Evolutionary conservation across 1,140 invertebrate species (phyloP).

Genomic region (roundworm (Caenorhabditis elegans)): DNA sequence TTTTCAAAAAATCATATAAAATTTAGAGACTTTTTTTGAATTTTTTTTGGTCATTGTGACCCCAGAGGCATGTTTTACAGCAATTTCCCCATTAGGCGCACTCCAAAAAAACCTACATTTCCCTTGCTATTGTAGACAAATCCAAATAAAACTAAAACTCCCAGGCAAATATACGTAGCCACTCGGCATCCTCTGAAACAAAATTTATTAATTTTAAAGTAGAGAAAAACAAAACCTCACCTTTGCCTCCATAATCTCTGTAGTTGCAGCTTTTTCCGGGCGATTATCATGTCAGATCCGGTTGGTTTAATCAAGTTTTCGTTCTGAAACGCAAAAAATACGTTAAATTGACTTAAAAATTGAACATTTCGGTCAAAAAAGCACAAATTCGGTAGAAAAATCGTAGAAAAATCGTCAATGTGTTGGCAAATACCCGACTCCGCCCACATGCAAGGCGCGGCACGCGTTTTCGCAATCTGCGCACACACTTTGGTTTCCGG

Average conservation of each 20-base stretch:
- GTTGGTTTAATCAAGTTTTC: not conserved
- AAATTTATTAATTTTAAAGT: not conserved
- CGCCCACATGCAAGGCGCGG: not conserved
- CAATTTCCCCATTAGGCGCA: too few relatives aligned
- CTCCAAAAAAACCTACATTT: not conserved
- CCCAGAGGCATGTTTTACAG: too few relatives aligned
- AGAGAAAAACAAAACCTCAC: not conserved
- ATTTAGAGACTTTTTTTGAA: too few relatives aligned
- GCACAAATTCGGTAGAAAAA: too few relatives aligned
- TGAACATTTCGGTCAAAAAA: not conserved
- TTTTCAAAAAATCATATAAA: too few relatives aligned
- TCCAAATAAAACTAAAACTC: slow-evolving; percentile 22
- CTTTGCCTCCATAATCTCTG: slow-evolving; percentile 33
- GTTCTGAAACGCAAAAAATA: not conserved
- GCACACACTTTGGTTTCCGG: not conserved
- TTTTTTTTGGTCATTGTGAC: too few relatives aligned
- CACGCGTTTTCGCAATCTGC: not conserved
- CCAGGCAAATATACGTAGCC: not conserved
- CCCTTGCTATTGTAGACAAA: slow-evolving; percentile 1
- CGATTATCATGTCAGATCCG: not conserved
- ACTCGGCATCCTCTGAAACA: slow-evolving; percentile 25
- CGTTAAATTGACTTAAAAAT: not conserved
- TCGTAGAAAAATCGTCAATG: not conserved
- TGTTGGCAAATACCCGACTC: not conserved
- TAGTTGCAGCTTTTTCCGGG: slow-evolving; percentile 36